Evolutionary conservation across 2,113 vertebrate species (phyloP).

Genomic region (Ciconia maguari): DNA sequence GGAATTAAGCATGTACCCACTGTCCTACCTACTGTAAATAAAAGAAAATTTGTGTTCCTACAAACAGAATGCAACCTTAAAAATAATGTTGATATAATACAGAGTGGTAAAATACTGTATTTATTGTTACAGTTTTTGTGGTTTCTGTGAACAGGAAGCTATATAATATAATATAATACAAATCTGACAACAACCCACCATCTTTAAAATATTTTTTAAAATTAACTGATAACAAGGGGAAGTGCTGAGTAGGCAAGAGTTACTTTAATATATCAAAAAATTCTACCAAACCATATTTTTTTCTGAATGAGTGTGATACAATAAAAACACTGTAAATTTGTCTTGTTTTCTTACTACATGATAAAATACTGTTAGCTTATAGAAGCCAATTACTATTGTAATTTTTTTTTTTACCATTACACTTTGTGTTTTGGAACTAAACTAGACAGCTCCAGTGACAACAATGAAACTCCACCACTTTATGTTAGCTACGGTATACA

Average conservation of each 20-base stretch:
- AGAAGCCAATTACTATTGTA: background rate
- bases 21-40: background rate
- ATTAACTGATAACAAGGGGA: slow-evolving; percentile 48
- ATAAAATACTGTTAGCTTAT: background rate
- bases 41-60: background rate
- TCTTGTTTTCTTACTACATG: background rate
- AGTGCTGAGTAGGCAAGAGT: slow-evolving; percentile 11
- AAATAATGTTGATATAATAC: background rate
- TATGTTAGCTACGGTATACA: background rate
- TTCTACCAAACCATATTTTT: background rate
- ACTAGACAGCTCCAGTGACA: background rate
- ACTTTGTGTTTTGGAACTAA: background rate
- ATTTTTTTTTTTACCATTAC: background rate
- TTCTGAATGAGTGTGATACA: background rate
- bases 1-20: background rate
- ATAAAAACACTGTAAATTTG: background rate
- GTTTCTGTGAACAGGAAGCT: background rate
- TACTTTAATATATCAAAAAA: background rate
- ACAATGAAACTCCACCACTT: background rate
- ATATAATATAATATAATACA: background rate
- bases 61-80: background rate
- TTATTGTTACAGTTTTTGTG: background rate
- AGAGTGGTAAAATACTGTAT: background rate
- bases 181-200: background rate
- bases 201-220: slow-evolving; percentile 57